Base-by-base conservation (phyloP, 2,888 invertebrate genomes). In the Periphyllus acericola region DNA sequence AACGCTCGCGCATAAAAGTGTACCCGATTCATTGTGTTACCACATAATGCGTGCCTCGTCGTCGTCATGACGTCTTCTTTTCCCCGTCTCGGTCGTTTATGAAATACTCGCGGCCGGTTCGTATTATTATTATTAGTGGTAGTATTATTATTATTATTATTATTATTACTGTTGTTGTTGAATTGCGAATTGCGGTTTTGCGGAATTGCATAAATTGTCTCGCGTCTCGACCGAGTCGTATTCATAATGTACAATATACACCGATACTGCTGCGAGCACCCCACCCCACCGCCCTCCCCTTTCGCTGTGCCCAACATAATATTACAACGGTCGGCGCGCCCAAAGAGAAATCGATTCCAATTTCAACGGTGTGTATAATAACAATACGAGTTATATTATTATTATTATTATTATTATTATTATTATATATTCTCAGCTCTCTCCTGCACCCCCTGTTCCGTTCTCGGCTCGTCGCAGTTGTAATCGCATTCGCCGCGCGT, bases 201-300 rank as follows among this genome's bases (percentile, higher is more conserved):
- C 83, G 60, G 74, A 83, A 83, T 83, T 29, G 83, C 60, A 36
- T 75, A 60, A 60, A 86, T 86, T 72, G 79, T 86, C n/a, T 71
- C 34, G 66, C 68, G 34, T 29, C 32, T 29, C 71, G 68, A 32
- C 71, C 71, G 71, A 71, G 34, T 74, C 52, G 32, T 55, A 34
- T 75, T 19, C n/a, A 83, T 25, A 29, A 72, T 72, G 34, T 14
- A 71, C 32, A 72, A 68, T 32, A 55, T 34, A 52, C 29, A 29
- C 71, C 40, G 40, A 29, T 71, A 71, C 71, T 6, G 66, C n/a
- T 66, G 9, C 9, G 29, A 32, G 29, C 32, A 71, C 29, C 71
- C 60, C 21, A 1, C 60, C 25, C 5, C 60, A 5, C 60, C 60
- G 6, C 25, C 19, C 25, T 60, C 25, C 3, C 25, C 60, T 1